A percentile compares a stretch with the other conserved stretches of the same genome.
phyloP scores from a whole-genome alignment of 1,140 invertebrate genomes.

The Drosophila repleta region DNA sequence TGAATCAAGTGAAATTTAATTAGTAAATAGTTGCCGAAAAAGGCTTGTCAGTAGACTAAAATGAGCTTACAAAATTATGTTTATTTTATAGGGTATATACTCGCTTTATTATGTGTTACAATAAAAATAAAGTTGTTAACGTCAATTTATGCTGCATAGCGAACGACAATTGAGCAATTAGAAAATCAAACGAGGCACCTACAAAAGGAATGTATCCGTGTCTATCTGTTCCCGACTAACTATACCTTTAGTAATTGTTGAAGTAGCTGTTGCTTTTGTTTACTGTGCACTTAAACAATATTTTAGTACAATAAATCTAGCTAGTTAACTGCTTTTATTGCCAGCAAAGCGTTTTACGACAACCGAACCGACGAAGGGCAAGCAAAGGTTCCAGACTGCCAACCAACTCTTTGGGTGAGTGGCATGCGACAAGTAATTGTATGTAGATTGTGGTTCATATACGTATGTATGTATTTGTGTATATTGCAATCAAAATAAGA shows the following conservation, averaged over 20 bases:
- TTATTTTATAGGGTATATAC: conserved; percentile 5
- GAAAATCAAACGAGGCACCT: conserved; percentile 58
- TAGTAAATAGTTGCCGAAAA: not conserved
- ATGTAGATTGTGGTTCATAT: conserved; percentile 77
- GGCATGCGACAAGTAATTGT: conserved; percentile 57
- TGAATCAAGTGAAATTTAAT: no score
- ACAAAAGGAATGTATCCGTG: conserved; percentile 63
- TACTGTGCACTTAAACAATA: conserved; percentile 74
- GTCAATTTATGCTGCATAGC: conserved; percentile 17
- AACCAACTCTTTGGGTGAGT: conserved; percentile 54
- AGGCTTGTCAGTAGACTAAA: not conserved
- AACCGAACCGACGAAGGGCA: conserved; percentile 55
- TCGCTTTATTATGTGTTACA: conserved; percentile 43
- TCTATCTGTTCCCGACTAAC: conserved; percentile 12
- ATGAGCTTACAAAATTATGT: not conserved
- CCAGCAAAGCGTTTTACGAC: conserved; percentile 82
- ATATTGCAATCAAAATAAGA: conserved; percentile 73
- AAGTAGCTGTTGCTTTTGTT: conserved; percentile 53
- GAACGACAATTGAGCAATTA: conserved; percentile 46
- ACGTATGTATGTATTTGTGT: no score
- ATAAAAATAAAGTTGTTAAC: conserved; percentile 23
- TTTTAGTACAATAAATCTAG: conserved; percentile 83
- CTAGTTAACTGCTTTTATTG: conserved; percentile 83
- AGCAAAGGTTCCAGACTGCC: not conserved
- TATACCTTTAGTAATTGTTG: conserved; percentile 20